Conservation (phyloP, 2,888 invertebrate species). For the Pyrgus malvae region DNA sequence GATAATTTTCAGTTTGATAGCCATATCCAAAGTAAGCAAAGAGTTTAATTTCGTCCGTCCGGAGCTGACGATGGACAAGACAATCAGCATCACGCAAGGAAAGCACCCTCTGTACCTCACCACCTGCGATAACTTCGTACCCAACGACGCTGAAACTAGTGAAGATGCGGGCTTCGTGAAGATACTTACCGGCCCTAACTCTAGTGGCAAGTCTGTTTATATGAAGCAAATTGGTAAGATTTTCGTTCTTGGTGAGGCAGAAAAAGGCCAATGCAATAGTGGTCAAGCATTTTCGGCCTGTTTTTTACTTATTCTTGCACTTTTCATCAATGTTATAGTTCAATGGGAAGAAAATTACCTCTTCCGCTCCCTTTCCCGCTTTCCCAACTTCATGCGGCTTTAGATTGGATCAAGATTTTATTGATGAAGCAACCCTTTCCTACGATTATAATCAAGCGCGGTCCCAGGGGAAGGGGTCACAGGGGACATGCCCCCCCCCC, state of each 20-base stretch:
- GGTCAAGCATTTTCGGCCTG: too few species aligned
- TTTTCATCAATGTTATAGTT: too few species aligned
- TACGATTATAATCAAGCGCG: too few species aligned
- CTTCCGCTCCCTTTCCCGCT: too few species aligned
- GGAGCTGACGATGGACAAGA: constrained; percentile 75
- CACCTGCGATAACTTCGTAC: constrained; percentile 84
- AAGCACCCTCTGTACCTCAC: constrained; percentile 90
- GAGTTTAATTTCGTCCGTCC: constrained; percentile 86
- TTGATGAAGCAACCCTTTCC: too few species aligned
- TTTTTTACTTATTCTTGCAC: too few species aligned
- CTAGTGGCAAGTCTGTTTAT: constrained; percentile 95
- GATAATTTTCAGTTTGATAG: constrained; percentile 84
- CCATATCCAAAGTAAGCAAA: constrained; percentile 84
- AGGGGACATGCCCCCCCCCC: too few species aligned
- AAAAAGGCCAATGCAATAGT: not conserved
- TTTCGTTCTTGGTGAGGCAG: too few species aligned
- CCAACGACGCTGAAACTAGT: constrained; percentile 86
- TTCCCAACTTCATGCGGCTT: too few species aligned
- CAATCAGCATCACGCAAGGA: constrained; percentile 84
- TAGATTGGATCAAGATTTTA: too few species aligned
- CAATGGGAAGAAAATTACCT: too few species aligned
- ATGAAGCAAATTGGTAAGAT: constrained; percentile 87
- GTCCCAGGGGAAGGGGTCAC: too few species aligned
- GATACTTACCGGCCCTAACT: constrained; percentile 94
- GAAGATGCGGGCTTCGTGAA: constrained; percentile 82